Conservation (phyloP, 2,888 invertebrate genomes). For the Drosophila atroscutellata region DNA sequence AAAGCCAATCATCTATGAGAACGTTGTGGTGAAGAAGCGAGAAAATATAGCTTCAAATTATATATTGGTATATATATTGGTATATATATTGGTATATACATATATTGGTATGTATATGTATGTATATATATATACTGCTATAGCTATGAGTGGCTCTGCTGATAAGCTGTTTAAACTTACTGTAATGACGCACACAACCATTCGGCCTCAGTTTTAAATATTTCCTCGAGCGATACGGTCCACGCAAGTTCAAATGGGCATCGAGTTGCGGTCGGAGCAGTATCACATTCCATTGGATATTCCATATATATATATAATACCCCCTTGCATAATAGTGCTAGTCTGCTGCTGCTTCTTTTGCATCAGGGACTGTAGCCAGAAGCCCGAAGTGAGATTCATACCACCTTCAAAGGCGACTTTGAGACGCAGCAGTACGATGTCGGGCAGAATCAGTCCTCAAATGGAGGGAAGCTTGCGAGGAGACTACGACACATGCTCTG, state of each 20-base stretch:
- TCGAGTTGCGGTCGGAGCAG: not conserved
- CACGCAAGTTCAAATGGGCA: not conserved
- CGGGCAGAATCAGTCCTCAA: not conserved
- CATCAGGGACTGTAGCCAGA: not conserved
- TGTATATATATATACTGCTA: not conserved
- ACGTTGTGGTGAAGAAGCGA: too few species aligned
- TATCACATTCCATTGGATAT: constrained; percentile 12
- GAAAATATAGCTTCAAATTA: too few species aligned
- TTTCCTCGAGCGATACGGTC: not conserved
- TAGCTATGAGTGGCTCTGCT: not conserved
- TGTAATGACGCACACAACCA: not conserved
- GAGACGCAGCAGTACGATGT: not conserved
- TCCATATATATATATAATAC: too few species aligned
- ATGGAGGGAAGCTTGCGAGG: fast-evolving
- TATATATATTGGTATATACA: too few species aligned
- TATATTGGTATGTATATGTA: not conserved
- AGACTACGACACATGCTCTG: not conserved
- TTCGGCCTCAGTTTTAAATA: not conserved
- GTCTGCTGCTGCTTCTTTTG: constrained; percentile 7
- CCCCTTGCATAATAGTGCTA: not conserved
- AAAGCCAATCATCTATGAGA: not conserved
- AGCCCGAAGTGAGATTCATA: constrained; percentile 13
- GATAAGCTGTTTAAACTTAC: not conserved
- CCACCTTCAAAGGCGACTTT: not conserved
- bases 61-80: too few species aligned